Conservation (phyloP, 2,113 vertebrate genomes). For the Hystrix cristata region DNA sequence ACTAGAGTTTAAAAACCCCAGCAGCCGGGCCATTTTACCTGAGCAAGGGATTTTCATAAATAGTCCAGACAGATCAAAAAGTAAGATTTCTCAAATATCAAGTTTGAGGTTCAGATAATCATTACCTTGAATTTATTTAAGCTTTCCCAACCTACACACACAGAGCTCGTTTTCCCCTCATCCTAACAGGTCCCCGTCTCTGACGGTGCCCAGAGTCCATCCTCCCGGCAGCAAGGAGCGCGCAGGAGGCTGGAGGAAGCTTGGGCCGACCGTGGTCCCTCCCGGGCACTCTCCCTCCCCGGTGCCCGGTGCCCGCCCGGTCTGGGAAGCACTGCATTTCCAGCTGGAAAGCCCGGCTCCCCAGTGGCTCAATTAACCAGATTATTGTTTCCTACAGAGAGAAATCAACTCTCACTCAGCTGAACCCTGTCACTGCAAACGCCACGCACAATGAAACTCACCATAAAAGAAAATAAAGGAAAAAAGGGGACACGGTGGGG, state of each 20-base stretch:
- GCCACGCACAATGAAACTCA: slow-evolving; percentile 81
- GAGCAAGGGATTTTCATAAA: not conserved
- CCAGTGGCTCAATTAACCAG: slow-evolving; percentile 98
- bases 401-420: slow-evolving; percentile 90
- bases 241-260: not conserved
- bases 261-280: not conserved
- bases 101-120: not conserved
- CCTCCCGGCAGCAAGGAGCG: not conserved
- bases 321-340: slow-evolving; percentile 84
- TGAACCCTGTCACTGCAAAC: slow-evolving; percentile 78
- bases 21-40: accelerated
- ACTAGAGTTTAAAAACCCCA: not conserved
- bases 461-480: slow-evolving; percentile 52
- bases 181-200: not conserved
- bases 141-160: not conserved
- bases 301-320: not conserved
- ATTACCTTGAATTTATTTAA: not conserved
- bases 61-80: not conserved
- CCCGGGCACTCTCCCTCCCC: not conserved
- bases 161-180: not conserved
- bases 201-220: accelerated
- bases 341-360: slow-evolving; percentile 92
- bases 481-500: not conserved
- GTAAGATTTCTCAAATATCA: not conserved
- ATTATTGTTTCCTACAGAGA: slow-evolving; percentile 96